Evolutionary conservation across 1,140 invertebrate genomes (phyloP).

Genomic region (Meteorus sp.): DNA sequence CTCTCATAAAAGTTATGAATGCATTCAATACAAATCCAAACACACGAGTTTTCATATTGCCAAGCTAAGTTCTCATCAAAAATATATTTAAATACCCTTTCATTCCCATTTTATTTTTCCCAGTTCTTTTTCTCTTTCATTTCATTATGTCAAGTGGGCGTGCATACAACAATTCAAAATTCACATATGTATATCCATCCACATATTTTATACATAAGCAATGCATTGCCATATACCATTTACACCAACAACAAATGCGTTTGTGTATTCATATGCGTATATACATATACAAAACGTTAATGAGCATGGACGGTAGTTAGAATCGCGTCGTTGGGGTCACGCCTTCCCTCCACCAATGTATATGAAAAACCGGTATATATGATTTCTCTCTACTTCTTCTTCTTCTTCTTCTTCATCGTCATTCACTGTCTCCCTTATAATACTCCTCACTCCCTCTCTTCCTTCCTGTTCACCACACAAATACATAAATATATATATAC

Average conservation of each 20-base stretch:
- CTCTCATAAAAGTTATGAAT: too few species aligned
- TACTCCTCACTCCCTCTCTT: not conserved
- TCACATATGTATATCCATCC: not conserved
- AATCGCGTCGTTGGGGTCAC: conserved; percentile 38
- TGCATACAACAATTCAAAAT: not conserved
- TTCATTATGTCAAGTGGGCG: too few species aligned
- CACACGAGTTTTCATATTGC: too few species aligned
- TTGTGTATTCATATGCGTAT: not conserved
- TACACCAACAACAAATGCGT: not conserved
- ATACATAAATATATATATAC: too few species aligned
- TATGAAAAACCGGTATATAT: conserved; percentile 48
- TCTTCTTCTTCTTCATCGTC: conserved; percentile 21
- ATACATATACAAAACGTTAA: conserved; percentile 43
- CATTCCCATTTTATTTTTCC: conserved; percentile 25
- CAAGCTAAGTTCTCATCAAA: too few species aligned
- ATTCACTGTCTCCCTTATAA: conserved; percentile 15
- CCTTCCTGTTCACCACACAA: too few species aligned
- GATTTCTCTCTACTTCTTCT: conserved; percentile 35
- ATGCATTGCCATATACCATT: too few species aligned
- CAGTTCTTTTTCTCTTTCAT: not conserved
- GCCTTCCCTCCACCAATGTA: conserved; percentile 34
- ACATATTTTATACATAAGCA: conserved; percentile 19
- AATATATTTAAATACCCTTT: too few species aligned
- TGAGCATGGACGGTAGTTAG: conserved; percentile 48
- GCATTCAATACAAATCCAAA: too few species aligned